A percentile compares a stretch with the other conserved stretches of the same genome.
Evolutionary conservation across 2,797 vertebrate species (phyloP).

Genomic region (Sphenopsis melanotis): DNA sequence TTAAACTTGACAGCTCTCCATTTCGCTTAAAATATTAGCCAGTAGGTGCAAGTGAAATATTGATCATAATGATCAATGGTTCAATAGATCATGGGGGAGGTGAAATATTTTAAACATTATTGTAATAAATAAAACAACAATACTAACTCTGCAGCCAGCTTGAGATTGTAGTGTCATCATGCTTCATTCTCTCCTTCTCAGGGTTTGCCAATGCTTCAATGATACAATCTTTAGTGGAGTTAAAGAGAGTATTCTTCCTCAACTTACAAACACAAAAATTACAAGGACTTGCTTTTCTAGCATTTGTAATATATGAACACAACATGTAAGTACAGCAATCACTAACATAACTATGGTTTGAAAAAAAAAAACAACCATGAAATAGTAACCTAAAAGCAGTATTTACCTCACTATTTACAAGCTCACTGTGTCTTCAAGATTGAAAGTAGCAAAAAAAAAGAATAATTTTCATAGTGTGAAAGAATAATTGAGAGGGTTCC

Average conservation of each 20-base stretch:
- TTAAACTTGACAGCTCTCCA: background rate
- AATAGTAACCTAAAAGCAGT: background rate
- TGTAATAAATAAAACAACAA: background rate
- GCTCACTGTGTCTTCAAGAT: background rate
- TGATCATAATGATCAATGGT: background rate
- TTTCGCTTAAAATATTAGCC: background rate
- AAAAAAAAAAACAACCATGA: background rate
- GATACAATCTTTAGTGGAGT: slow-evolving; percentile 88
- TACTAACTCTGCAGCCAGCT: slow-evolving; percentile 97
- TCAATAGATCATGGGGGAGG: background rate
- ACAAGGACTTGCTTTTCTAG: background rate
- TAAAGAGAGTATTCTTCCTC: slow-evolving; percentile 54
- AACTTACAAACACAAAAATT: background rate
- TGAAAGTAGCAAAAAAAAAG: background rate
- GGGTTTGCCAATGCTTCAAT: slow-evolving; percentile 98
- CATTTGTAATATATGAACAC: background rate
- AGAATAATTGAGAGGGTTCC: background rate
- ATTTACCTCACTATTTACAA: background rate
- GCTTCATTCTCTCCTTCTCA: slow-evolving; percentile 99
- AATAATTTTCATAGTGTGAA: background rate
- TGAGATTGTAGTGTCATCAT: slow-evolving; percentile 98
- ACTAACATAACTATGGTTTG: background rate
- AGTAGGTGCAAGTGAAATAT: background rate
- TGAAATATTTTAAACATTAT: background rate
- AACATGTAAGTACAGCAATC: background rate